Evolutionary conservation across 2,888 invertebrate species (phyloP), one percentile per base, ranked within the genome.

Genomic region (Leptothorax acervorum): DNA sequence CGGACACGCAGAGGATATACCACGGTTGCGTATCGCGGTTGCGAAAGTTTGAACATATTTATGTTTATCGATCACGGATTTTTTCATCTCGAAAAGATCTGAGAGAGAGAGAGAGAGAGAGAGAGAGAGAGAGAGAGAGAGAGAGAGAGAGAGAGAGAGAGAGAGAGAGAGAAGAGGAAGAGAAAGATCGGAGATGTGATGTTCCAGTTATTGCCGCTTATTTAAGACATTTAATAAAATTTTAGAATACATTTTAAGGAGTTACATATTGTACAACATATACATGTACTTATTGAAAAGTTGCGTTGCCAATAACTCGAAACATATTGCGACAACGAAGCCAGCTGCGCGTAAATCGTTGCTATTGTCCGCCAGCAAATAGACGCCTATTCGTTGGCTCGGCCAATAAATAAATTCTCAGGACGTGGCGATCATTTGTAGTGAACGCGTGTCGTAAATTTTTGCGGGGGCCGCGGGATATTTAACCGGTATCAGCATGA

Each of bases 351-450:
- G 71, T 85, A 89, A 89, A 89, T 89, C 88, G 73, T 75, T 23
- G 62, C 73, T 83, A 89, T 89, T 88, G 86, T 89, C 70, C 75
- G 66, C 65, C 39, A 75, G 83, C 68, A 85, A 86, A 66, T 65
- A 82, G 70, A 60, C 39, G 55, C 75, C 81, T 74, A 70, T 86
- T 83, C 81, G 68, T 18, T 55, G 75, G 84, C 39, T 15, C 48
- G 74, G 63, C 68, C 55, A 62, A 87, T 84, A 82, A 89, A 89
- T 89, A 84, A 89, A 87, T 85, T 79, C 74, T 68, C 57, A 65
- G 23, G 68, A 66, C 82, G 63, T 71, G 66, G 66, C 85, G 81
- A 87, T 89, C 78, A 70, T 65, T 79, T 74, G 65, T 81, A 78
- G 79, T 55, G 82, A 87, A 83, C 35, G 73, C 57, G 55, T 63